Conservation (phyloP, 2,797 vertebrate genomes). For the Malacoctenus gilli region DNA sequence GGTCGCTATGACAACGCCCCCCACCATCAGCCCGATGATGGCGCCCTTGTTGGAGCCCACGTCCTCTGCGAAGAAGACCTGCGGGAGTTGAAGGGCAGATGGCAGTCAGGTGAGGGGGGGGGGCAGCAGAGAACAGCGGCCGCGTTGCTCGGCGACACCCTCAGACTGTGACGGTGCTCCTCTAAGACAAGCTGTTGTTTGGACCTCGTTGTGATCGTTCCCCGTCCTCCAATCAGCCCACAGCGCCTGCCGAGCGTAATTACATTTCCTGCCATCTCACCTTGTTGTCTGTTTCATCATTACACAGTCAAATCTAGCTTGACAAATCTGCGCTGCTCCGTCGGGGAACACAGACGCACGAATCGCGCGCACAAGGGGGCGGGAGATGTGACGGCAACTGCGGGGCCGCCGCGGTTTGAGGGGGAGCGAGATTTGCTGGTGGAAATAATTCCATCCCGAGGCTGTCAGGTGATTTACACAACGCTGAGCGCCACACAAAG, state of each 20-base stretch:
- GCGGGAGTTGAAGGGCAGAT: conserved; percentile 12
- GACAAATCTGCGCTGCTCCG: too few relatives aligned
- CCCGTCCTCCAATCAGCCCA: too few relatives aligned
- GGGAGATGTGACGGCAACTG: too few relatives aligned
- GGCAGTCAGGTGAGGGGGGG: conserved; percentile 56
- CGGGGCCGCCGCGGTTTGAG: too few relatives aligned
- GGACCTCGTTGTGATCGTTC: too few relatives aligned
- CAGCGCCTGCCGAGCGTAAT: neutral
- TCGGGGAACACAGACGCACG: too few relatives aligned
- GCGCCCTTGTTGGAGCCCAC: conserved; percentile 97
- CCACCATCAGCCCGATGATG: conserved; percentile 98
- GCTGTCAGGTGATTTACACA: conserved; percentile 13
- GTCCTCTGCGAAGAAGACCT: conserved; percentile 98
- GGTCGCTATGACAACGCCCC: conserved; percentile 97
- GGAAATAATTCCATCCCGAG: neutral
- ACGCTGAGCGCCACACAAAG: conserved; percentile 3
- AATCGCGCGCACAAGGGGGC: too few relatives aligned
- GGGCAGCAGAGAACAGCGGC: too few relatives aligned
- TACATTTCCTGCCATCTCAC: neutral
- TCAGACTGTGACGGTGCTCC: too few relatives aligned
- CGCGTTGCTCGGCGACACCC: too few relatives aligned
- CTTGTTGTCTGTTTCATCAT: neutral
- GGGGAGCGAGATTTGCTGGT: too few relatives aligned
- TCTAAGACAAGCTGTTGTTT: too few relatives aligned
- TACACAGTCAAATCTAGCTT: neutral